Evolutionary conservation across 2,113 vertebrate genomes (phyloP).

Genomic region (Chamaetylas fuelleborni): DNA sequence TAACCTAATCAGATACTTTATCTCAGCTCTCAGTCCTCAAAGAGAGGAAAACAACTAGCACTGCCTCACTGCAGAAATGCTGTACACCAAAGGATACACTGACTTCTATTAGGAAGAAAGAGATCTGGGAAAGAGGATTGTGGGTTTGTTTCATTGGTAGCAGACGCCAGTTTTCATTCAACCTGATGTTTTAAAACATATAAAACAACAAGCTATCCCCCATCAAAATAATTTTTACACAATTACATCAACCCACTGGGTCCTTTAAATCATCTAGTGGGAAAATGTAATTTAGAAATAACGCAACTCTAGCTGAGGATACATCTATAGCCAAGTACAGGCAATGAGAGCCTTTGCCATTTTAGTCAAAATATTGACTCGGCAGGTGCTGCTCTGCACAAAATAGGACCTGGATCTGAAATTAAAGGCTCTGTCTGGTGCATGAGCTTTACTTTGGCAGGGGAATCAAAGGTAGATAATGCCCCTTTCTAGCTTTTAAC

Average conservation of each 20-base stretch:
- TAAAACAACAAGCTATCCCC: background rate
- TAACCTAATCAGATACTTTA: background rate
- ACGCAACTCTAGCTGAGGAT: background rate
- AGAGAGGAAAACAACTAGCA: background rate
- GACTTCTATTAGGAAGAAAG: background rate
- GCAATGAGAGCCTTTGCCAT: background rate
- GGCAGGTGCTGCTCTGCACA: background rate
- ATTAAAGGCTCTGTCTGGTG: background rate
- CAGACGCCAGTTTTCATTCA: background rate
- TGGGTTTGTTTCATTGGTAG: background rate
- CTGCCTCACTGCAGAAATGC: background rate
- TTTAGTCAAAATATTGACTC: background rate
- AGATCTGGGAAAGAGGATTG: background rate
- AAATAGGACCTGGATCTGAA: background rate
- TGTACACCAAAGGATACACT: background rate
- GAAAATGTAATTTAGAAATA: background rate
- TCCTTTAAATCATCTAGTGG: background rate
- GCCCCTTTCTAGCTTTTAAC: slow-evolving; percentile 5
- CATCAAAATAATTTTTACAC: background rate
- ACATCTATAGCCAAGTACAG: background rate
- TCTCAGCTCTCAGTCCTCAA: background rate
- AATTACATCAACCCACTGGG: background rate
- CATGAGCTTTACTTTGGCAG: background rate
- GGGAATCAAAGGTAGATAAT: slow-evolving; percentile 5
- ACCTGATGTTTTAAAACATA: background rate